These are phyloP conservation scores for Exephanes ischioxanthus DNA, from an alignment of 2,888 invertebrate species.

Conservation along the genomic window DNA sequence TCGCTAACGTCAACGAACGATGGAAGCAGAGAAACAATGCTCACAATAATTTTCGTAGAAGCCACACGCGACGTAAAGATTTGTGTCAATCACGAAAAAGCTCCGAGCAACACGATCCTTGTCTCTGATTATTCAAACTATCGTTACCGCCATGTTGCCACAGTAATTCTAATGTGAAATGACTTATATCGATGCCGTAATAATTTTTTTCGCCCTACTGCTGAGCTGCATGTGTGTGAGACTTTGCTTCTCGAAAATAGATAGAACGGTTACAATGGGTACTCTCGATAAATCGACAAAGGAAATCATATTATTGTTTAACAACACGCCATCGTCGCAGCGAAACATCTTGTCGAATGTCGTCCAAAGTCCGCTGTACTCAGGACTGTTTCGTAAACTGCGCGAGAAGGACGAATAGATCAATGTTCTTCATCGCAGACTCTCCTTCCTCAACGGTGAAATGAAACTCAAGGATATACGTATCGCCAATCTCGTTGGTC, in stretches of 20 bases:
- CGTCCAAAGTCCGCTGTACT: conserved; percentile 68
- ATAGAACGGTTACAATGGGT: conserved; percentile 63
- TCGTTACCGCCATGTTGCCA: not conserved
- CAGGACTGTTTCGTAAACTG: conserved; percentile 85
- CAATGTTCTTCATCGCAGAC: conserved; percentile 87
- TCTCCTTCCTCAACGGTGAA: conserved; percentile 87
- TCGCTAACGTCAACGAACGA: conserved; percentile 53
- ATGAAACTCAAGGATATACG: conserved; percentile 88
- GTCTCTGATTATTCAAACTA: not conserved
- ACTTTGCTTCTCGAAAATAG: conserved; percentile 83
- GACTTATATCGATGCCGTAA: conserved; percentile 39
- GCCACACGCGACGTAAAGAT: conserved; percentile 51
- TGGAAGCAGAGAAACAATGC: conserved; percentile 54
- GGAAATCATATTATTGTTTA: not conserved
- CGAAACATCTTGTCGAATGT: conserved; percentile 74
- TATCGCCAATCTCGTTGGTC: conserved; percentile 74
- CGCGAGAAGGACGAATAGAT: conserved; percentile 86
- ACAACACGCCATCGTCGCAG: conserved; percentile 81
- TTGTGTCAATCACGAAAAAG: conserved; percentile 18
- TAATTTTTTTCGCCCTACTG: conserved; percentile 35
- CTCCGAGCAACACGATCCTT: not conserved
- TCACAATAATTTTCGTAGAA: conserved; percentile 46
- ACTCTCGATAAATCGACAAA: not conserved
- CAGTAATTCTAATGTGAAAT: conserved; percentile 37
- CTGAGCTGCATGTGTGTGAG: conserved; percentile 26